A percentile compares a stretch with the other conserved stretches of the same genome.
phyloP scores from a whole-genome alignment of 2,888 invertebrate genomes.

The Gandaritis pyraliata region DNA sequence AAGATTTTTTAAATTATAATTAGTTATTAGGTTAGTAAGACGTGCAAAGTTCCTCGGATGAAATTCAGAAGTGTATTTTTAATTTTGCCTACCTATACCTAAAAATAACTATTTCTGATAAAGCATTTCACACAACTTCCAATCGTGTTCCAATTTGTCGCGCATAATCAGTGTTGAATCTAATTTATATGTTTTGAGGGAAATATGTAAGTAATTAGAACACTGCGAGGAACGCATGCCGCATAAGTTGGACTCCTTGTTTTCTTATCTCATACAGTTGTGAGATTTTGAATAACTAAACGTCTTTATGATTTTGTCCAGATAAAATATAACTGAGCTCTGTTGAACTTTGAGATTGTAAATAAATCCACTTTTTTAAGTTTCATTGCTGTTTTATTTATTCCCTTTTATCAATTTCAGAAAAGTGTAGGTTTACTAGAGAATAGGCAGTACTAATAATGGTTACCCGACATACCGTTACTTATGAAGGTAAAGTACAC shows the following conservation, averaged over 20 bases:
- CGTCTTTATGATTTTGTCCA: constrained; percentile 17
- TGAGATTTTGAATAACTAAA: constrained; percentile 28
- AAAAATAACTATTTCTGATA: no score
- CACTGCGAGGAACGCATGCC: constrained; percentile 34
- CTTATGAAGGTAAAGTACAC: background rate
- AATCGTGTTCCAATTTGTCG: constrained; percentile 8
- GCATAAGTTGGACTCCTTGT: constrained; percentile 25
- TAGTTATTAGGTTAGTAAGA: background rate
- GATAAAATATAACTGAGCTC: constrained; percentile 9
- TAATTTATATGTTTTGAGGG: background rate
- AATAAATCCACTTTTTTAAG: constrained; percentile 33
- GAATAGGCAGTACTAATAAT: no score
- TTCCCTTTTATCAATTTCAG: background rate
- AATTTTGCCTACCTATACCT: no score
- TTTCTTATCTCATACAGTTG: constrained; percentile 39
- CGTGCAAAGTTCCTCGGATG: constrained; percentile 28
- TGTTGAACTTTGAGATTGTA: constrained; percentile 34
- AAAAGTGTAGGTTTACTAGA: background rate
- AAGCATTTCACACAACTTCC: no score
- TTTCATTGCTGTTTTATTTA: constrained; percentile 19
- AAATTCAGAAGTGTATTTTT: background rate
- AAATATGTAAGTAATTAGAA: constrained; percentile 21
- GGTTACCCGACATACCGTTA: no score
- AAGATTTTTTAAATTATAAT: constrained; percentile 11
- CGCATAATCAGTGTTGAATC: constrained; percentile 29